Conservation (phyloP, 2,888 invertebrate species). For the Erannis defoliaria region DNA sequence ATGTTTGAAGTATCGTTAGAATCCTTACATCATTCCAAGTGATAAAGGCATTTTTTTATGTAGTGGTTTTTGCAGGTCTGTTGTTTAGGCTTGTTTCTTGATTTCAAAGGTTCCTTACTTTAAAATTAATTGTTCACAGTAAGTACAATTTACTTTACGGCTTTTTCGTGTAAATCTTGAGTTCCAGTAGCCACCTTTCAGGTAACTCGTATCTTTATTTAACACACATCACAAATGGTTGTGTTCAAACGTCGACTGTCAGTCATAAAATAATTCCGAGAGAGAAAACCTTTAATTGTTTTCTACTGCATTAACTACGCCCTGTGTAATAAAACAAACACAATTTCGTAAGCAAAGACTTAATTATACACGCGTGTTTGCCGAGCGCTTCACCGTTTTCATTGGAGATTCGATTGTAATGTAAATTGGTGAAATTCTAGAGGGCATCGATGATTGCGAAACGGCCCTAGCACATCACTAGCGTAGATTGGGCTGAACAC, state of each 20-base stretch:
- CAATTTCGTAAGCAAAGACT: conserved; percentile 45
- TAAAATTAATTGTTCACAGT: no score
- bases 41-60: no score
- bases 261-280: background rate
- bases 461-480: conserved; percentile 24
- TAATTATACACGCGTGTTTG: conserved; percentile 44
- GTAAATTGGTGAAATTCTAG: conserved; percentile 44
- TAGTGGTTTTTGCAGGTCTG: no score
- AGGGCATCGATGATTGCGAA: conserved; percentile 32
- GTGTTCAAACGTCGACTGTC: background rate
- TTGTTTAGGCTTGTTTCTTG: no score
- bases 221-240: background rate
- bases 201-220: background rate
- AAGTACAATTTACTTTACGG: no score
- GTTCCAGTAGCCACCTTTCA: background rate
- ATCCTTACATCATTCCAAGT: no score
- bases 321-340: conserved; percentile 46
- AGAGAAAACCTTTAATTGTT: background rate
- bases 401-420: conserved; percentile 41
- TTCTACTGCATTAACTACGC: conserved; percentile 16
- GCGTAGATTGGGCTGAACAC: background rate
- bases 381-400: conserved; percentile 41
- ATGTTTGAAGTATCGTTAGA: no score
- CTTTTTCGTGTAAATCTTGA: no score
- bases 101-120: no score